Base-by-base conservation (phyloP, 2,888 invertebrate species). In the Polymixis flavicincta region DNA sequence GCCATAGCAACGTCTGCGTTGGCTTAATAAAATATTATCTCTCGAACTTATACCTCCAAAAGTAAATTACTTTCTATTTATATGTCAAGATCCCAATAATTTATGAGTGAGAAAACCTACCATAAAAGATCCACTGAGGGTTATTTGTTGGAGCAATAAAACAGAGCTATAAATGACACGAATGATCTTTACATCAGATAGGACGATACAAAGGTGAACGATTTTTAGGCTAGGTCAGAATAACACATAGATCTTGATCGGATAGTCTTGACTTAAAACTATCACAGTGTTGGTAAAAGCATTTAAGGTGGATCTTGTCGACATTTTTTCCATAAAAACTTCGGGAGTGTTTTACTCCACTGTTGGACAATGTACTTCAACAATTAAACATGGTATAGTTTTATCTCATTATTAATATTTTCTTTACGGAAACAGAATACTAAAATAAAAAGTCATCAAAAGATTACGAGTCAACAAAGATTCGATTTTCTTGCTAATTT, bases 121-220 rank as follows among this genome's bases (percentile, higher is more conserved):
- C 28, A 50, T 45, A 74, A 54, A 22, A 52, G 0, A 19, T 52
- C 17, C 22, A 28, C 0, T 50, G 32, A 55, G 55, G 37, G 50
- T 57, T 17, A 52, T 57, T 28, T 54, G 37, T 48, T n/a, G 3
- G 5, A 55, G 55, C 8, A 82, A 61, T 70, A 54, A 82, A 76
- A 70, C n/a, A 69, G 19, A 14, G n/a, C 4, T 48, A 50, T 59
- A 60, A 25, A 6, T 57, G n/a, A 63, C 28, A 65, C 42, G 48
- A 65, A 70, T 25, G n/a, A 76, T 52, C 17, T 65, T 52, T n/a
- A 57, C 22, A 61, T 66, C 7, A 63, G 45, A 66, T 60, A 52
- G 6, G 32, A 55, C 45, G 37, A 22, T 28, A 22, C 28, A 32
- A 48, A 63, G 48, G 61, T 71, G 63, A 67, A 54, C 8, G 37